Base-by-base conservation (phyloP, 2,797 vertebrate genomes). In the Enteromius afrohamiltoni region DNA sequence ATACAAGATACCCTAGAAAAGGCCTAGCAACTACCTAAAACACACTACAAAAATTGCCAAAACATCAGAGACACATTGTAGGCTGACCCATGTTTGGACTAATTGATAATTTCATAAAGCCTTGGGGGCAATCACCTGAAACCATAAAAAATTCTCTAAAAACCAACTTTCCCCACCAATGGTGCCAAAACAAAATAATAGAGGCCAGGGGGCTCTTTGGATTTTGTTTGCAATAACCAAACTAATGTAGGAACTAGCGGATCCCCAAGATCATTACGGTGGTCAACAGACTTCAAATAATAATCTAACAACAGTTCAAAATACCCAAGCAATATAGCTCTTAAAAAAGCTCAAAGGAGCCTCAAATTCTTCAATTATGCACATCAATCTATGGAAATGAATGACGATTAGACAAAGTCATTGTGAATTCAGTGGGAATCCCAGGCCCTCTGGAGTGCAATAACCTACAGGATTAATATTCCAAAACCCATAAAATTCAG, bases 401-500 rank as follows among this genome's bases (percentile, higher is more conserved):
- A 74, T 23, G 60, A 55, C n/a, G 83, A 75, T n/a, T 31, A 83
- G 77, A 78, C 37, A 10, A 42, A 26, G 69, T 75, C 71, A 42
- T 80, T 80, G 82, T 42, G 31, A 75, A 80, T 62, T 58, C 68
- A 37, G 37, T 62, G 75, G 79, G 74, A 85, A 68, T 80, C 79
- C 58, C 47, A 80, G 82, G 31, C 76, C 65, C 79, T 78, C 49
- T 83, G 75, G 77, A 75, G 78, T 83, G 68, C 85, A 86, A 80
- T 77, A 85, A 82, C 77, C 85, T 79, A 77, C 42, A 19, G 78
- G 79, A 92, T 91, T 89, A 89, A 88, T 83, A 86, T 87, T 86
- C 75, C 85, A 88, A 91, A 88, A 77, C 79, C 65, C 85, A 87
- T 90, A 67, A 88, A 87, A 87, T 86, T 88, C 60, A 84, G 77